Conservation (phyloP, 2,113 vertebrate genomes). For the Grammomys surdaster region DNA sequence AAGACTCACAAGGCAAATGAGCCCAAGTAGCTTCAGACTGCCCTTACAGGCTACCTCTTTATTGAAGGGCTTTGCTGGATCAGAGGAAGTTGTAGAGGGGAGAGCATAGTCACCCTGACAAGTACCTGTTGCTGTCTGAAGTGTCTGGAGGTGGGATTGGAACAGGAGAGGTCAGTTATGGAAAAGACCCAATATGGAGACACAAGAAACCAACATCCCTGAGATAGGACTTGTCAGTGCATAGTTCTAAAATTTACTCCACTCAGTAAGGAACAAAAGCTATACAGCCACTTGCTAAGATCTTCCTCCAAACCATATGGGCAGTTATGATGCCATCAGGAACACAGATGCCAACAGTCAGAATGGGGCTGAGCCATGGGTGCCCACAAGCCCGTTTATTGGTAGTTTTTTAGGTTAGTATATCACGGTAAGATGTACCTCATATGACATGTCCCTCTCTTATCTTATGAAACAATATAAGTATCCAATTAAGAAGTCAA, state of each 20-base stretch:
- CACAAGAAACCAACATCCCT: not conserved
- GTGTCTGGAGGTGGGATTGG: not conserved
- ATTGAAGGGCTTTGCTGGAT: not conserved
- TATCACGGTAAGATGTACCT: not conserved
- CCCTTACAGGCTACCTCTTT: not conserved
- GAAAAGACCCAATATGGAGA: not conserved
- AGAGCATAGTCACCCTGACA: not conserved
- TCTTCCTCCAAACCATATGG: not conserved
- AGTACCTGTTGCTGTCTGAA: not conserved
- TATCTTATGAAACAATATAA: not conserved
- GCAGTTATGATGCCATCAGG: accelerated
- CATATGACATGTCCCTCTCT: not conserved
- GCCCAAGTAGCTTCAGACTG: not conserved
- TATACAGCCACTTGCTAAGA: not conserved
- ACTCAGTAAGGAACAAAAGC: not conserved
- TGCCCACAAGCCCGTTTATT: not conserved
- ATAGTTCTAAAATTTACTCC: not conserved
- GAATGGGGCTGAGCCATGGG: not conserved
- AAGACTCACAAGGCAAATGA: not conserved
- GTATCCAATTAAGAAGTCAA: conserved; percentile 1
- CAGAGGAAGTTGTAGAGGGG: not conserved
- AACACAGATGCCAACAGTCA: too few relatives aligned
- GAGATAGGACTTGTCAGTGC: not conserved
- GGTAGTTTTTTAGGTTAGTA: not conserved
- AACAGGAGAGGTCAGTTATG: too few relatives aligned